Conservation (phyloP, 2,113 vertebrate species). For the Microtus montanus region DNA sequence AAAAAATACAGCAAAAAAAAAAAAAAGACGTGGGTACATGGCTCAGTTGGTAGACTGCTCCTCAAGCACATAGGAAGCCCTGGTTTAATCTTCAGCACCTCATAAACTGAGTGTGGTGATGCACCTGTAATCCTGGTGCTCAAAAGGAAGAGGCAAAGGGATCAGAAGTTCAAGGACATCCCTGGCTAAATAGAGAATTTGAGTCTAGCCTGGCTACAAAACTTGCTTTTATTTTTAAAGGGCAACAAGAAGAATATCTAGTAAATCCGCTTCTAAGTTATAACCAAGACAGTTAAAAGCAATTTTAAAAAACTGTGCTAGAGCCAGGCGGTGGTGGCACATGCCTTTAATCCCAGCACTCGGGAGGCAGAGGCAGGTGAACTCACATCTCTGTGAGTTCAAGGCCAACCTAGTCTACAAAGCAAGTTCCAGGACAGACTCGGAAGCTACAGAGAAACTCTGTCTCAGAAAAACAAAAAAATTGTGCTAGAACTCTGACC, state of each 20-base stretch:
- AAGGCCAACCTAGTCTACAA: no score
- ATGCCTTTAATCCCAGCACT: no score
- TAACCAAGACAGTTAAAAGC: neutral
- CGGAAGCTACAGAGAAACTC: no score
- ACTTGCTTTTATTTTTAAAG: neutral
- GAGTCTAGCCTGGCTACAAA: no score
- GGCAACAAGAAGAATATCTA: neutral
- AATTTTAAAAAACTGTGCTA: neutral
- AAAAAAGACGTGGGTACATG: neutral
- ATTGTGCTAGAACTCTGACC: neutral
- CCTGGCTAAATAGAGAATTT: neutral
- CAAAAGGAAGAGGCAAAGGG: neutral
- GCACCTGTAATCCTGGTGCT: neutral
- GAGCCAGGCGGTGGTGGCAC: no score
- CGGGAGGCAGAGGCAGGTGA: no score
- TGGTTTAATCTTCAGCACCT: neutral
- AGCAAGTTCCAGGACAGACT: no score
- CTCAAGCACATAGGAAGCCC: neutral
- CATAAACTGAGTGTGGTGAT: neutral
- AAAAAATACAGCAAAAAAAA: neutral
- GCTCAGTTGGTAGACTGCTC: neutral
- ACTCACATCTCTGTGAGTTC: no score
- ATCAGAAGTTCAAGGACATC: neutral
- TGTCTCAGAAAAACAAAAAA: neutral
- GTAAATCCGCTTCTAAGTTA: neutral